Evolutionary conservation across 2,113 vertebrate genomes (phyloP).

Genomic region (Indri indri): DNA sequence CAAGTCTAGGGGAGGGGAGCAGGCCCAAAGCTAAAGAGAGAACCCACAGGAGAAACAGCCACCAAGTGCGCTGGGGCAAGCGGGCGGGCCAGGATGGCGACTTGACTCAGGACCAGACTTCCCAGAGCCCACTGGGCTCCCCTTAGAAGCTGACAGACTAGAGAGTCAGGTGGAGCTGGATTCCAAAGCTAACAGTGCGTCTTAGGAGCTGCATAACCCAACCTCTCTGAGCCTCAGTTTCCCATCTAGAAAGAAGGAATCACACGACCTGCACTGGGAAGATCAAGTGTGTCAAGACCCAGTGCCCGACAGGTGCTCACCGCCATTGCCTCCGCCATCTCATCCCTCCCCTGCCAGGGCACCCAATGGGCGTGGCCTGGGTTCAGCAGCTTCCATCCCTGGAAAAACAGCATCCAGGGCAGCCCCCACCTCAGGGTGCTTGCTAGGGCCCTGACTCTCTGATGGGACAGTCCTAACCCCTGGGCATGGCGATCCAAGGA

Average conservation of each 20-base stretch:
- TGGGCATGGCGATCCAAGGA: not conserved
- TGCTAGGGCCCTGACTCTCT: not conserved
- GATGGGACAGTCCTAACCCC: not conserved
- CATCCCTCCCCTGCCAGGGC: not conserved
- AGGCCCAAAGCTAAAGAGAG: not conserved
- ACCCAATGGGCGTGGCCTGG: not conserved
- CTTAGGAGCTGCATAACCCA: not conserved
- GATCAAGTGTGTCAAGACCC: not conserved
- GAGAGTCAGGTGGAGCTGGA: not conserved
- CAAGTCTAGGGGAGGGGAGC: not conserved
- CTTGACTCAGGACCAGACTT: no score
- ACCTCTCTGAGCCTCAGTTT: not conserved
- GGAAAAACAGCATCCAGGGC: not conserved
- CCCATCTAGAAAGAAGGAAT: not conserved
- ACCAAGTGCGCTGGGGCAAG: not conserved
- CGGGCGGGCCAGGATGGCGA: not conserved
- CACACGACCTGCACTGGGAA: rapidly evolving
- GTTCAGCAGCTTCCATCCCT: not conserved
- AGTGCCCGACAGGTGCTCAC: not conserved
- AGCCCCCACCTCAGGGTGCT: not conserved
- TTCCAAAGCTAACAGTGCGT: not conserved
- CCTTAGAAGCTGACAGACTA: not conserved
- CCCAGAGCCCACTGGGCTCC: not conserved
- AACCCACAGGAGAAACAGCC: not conserved
- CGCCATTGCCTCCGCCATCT: not conserved